Percentiles rank a stretch among this genome's conserved stretches.
These are phyloP conservation scores for Aleiodes sp. DNA, from an alignment of 1,140 invertebrate species.

Conservation along the genomic window DNA sequence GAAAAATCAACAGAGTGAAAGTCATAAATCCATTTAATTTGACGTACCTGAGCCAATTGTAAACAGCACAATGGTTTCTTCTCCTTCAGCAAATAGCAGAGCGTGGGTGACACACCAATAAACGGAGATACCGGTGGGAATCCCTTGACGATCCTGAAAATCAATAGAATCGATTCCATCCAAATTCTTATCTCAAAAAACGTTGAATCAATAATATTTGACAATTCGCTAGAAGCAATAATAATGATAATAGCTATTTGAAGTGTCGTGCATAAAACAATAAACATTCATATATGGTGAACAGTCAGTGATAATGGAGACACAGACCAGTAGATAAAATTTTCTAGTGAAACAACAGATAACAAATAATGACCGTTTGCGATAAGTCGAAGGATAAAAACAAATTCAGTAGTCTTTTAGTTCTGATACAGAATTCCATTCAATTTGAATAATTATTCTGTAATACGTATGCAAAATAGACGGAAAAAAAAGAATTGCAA, in stretches of 20 bases:
- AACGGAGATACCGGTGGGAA: constrained; percentile 97
- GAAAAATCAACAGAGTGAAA: too few relatives aligned
- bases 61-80: constrained; percentile 96
- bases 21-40: neutral
- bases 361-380: neutral
- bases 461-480: too few relatives aligned
- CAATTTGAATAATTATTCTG: too few relatives aligned
- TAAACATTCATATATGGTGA: neutral
- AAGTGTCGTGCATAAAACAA: neutral
- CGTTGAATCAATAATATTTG: too few relatives aligned
- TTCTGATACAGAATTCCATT: too few relatives aligned
- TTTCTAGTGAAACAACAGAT: neutral
- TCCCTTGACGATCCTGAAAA: constrained; percentile 90
- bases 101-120: constrained; percentile 95
- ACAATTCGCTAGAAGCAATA: neutral
- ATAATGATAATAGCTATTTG: neutral
- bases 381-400: neutral
- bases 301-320: neutral
- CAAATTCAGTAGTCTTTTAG: too few relatives aligned
- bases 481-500: too few relatives aligned
- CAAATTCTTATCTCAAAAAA: neutral
- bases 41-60: constrained; percentile 85
- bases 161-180: neutral
- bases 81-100: constrained; percentile 95
- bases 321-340: neutral